Evolutionary conservation across 2,797 vertebrate genomes (phyloP).

Genomic region (Pangasius djambal): DNA sequence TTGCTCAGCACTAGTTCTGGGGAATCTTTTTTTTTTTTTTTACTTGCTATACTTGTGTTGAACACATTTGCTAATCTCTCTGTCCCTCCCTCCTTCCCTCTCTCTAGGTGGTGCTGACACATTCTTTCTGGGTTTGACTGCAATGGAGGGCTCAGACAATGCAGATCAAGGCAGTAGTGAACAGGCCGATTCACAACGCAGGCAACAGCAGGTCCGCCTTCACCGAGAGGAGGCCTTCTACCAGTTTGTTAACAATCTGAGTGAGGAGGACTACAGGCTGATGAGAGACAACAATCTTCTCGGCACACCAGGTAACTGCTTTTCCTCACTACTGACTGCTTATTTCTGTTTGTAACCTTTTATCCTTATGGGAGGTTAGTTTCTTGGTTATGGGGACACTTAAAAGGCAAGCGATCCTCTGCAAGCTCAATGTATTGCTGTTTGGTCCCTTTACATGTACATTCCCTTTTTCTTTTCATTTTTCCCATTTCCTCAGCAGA

Average conservation of each 20-base stretch:
- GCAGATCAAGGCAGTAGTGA: constrained; percentile 87
- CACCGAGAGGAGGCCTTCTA: constrained; percentile 97
- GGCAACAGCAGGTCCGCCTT: constrained; percentile 91
- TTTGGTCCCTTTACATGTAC: neutral
- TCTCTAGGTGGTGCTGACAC: constrained; percentile 47
- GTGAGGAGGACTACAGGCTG: constrained; percentile 96
- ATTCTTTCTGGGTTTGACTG: constrained; percentile 58
- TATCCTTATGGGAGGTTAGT: neutral
- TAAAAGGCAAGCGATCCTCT: neutral
- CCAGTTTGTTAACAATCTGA: constrained; percentile 98
- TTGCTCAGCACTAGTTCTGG: neutral
- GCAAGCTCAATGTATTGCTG: neutral
- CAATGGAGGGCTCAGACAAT: constrained; percentile 91
- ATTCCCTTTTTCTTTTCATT: neutral
- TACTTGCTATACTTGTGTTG: neutral
- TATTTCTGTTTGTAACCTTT: neutral
- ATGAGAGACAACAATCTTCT: constrained; percentile 99
- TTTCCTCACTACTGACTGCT: neutral
- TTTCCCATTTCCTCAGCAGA: neutral
- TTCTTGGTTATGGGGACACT: neutral
- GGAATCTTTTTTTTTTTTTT: neutral
- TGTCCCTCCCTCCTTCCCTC: neutral
- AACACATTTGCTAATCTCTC: neutral
- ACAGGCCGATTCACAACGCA: constrained; percentile 90
- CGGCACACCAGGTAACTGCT: constrained; percentile 91